A percentile compares a stretch with the other conserved stretches of the same genome.
Evolutionary conservation across 2,113 vertebrate species (phyloP).

Genomic region (Choloepus hoffmanni): DNA sequence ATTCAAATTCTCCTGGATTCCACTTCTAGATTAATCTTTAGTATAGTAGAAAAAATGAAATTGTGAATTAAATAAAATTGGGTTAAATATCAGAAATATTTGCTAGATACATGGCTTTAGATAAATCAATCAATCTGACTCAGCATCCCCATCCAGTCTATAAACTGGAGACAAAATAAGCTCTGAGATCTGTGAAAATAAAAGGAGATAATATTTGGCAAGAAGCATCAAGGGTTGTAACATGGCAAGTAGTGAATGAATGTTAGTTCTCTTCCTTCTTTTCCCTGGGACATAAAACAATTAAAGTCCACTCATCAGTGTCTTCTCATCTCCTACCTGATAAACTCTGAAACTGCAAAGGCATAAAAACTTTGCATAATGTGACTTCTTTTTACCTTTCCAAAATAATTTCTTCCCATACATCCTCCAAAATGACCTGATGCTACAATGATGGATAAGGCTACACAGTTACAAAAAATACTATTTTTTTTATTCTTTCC

Average conservation of each 20-base stretch:
- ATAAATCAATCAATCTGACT: not conserved
- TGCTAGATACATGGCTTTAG: not conserved
- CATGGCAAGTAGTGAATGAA: not conserved
- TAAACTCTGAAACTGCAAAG: not conserved
- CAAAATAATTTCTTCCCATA: not conserved
- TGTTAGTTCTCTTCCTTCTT: not conserved
- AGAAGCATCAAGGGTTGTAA: not conserved
- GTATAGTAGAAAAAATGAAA: not conserved
- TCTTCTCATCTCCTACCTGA: not conserved
- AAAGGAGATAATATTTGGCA: not conserved
- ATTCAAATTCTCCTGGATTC: not conserved
- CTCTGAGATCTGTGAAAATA: not conserved
- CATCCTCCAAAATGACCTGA: not conserved
- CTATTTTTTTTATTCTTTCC: not conserved
- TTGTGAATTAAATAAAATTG: not conserved
- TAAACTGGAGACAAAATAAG: not conserved
- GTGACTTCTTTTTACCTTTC: not conserved
- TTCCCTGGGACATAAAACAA: not conserved
- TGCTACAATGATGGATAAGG: not conserved
- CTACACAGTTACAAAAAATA: not conserved
- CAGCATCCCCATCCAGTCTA: not conserved
- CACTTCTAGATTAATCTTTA: not conserved
- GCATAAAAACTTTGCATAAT: not conserved
- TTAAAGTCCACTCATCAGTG: not conserved
- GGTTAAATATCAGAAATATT: slow-evolving; percentile 13